Evolutionary conservation across 1,140 invertebrate species (phyloP), one percentile per base, ranked within the genome.

Genomic region (Heliconius himera): DNA sequence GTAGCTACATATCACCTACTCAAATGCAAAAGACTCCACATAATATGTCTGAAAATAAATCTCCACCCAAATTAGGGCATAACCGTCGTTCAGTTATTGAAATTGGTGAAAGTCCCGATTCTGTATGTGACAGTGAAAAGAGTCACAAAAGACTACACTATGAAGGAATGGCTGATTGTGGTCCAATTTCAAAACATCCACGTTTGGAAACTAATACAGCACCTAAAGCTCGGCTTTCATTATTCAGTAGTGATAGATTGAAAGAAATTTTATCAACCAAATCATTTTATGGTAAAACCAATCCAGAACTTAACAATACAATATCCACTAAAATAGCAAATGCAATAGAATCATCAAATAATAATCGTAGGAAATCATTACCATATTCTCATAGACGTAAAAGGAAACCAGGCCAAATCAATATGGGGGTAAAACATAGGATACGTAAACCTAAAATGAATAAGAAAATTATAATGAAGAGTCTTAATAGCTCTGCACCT

Each of bases 381-480:
- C 80, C 87, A 0, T 84, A 88, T 36, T 88, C 90, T 2, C 82
- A 87, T 29, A 90, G 88, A 78, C 88, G 87, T 46, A 92, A 92
- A 72, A 85, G 89, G 8, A 91, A 87, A 73, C 88, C 93, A 38
- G 95, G 95, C 0, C 91, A 95, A 82, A 96, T 96, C 41, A 96
- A 96, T 82, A 89, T 93, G 76, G 95, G 95, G 1, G 95, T 96
- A 0, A 89, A 90, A 80, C 95, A 96, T 83, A 95, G 92, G 76
- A 95, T 96, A 38, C 88, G 91, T 41, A 96, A 95, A 86, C 95
- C 95, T 1, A 96, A 95, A 90, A 85, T n/a, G 88, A 89, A 83
- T 93, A 93, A 78, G 87, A 81, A 70, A 85, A 83, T 75, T 20
- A 73, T 13, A 46, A 49, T 70, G 22, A 81, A 74, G 49, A 33